These are phyloP conservation scores for Brachyhypopomus occidentalis DNA, from an alignment of 2,113 vertebrate species.

Conservation along the genomic window DNA sequence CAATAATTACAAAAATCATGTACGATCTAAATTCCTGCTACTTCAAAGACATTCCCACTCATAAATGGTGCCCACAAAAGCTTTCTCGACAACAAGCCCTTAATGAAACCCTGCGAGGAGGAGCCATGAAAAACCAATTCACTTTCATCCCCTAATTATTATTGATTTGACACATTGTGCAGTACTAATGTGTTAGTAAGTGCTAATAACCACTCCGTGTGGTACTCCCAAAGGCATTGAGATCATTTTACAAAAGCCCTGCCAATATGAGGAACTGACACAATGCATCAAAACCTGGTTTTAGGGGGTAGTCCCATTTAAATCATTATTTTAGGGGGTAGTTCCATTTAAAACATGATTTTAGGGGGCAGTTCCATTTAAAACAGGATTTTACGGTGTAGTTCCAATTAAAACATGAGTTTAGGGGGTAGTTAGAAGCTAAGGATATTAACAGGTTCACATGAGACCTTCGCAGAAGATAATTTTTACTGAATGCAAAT, in stretches of 20 bases:
- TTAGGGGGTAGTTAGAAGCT: not conserved
- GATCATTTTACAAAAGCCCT: constrained; percentile 51
- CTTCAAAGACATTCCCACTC: not conserved
- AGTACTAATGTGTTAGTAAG: constrained; percentile 57
- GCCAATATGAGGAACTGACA: constrained; percentile 47
- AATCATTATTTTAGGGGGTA: not conserved
- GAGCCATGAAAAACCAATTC: constrained; percentile 57
- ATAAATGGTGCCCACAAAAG: constrained; percentile 43
- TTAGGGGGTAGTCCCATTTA: not conserved
- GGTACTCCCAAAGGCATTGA: constrained; percentile 60
- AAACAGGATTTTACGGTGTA: too few species aligned
- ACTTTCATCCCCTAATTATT: constrained; percentile 70
- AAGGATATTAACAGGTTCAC: not conserved
- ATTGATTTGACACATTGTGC: constrained; percentile 69
- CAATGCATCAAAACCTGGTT: not conserved
- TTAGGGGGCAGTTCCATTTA: too few species aligned
- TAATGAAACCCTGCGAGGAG: constrained; percentile 51
- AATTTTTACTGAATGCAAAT: constrained; percentile 23
- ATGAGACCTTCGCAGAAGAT: constrained; percentile 6
- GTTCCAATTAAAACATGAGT: too few species aligned
- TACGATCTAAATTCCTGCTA: not conserved
- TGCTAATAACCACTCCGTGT: constrained; percentile 50
- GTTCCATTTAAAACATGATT: too few species aligned
- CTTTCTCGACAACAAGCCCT: constrained; percentile 58
- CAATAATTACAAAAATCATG: not conserved